These are phyloP conservation scores for Cheilosia pagana DNA, from an alignment of 2,888 invertebrate genomes.

Conservation along the genomic window DNA sequence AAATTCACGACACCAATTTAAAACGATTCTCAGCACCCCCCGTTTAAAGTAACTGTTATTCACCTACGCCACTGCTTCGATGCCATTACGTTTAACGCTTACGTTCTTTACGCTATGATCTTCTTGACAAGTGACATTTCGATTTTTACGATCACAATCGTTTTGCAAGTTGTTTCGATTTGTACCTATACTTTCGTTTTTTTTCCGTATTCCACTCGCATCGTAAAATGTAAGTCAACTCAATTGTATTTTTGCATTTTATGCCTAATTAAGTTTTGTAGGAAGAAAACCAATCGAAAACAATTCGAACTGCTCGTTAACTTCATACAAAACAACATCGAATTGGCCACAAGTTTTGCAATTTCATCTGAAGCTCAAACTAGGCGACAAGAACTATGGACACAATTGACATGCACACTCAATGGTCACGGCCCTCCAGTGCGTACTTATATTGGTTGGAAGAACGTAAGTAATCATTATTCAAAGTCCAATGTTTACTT, in stretches of 20 bases:
- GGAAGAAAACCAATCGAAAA: conserved; percentile 3
- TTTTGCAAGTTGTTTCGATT: not conserved
- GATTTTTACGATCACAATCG: not conserved
- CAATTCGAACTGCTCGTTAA: conserved; percentile 31
- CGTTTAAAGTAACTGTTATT: not conserved
- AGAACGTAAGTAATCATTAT: conserved; percentile 17
- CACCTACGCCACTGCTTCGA: not conserved
- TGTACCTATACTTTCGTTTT: not conserved
- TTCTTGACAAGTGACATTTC: not conserved
- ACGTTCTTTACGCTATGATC: not conserved
- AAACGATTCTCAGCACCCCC: not conserved
- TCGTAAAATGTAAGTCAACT: not conserved
- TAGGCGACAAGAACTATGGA: conserved; percentile 10
- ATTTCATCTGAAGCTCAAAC: not conserved
- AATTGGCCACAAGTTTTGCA: conserved; percentile 2
- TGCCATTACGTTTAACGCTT: not conserved
- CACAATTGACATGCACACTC: not conserved
- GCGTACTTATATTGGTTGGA: conserved; percentile 10
- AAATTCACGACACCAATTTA: too few relatives aligned
- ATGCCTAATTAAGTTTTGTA: not conserved
- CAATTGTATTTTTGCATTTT: not conserved
- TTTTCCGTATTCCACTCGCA: not conserved
- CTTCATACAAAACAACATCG: conserved; percentile 5
- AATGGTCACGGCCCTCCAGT: conserved; percentile 11
- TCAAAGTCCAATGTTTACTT: not conserved